A percentile compares a stretch with the other conserved stretches of the same genome.
Evolutionary conservation across 2,797 vertebrate genomes (phyloP).

Genomic region (Periparus ater): DNA sequence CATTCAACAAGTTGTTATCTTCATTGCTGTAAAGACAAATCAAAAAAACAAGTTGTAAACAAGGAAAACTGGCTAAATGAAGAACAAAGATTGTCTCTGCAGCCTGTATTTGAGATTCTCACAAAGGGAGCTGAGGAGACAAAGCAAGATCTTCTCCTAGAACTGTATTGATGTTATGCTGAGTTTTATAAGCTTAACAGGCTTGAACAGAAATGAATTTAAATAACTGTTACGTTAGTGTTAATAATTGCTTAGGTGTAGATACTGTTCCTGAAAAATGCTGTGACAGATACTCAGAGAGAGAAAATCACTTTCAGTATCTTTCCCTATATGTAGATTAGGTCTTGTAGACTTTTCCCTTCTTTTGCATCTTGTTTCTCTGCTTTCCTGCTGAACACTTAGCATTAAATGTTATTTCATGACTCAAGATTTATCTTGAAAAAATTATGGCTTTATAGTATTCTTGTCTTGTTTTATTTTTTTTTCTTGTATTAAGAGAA

Average conservation of each 20-base stretch:
- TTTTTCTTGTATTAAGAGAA: background rate
- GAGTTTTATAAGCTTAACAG: background rate
- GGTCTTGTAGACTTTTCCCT: background rate
- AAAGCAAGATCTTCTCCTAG: background rate
- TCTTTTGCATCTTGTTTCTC: background rate
- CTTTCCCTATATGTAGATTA: background rate
- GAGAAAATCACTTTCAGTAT: background rate
- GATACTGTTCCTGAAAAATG: background rate
- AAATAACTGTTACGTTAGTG: background rate
- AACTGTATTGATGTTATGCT: background rate
- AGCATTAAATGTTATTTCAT: background rate
- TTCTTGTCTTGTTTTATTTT: background rate
- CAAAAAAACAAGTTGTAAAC: background rate
- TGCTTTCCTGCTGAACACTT: background rate
- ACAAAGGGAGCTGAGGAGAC: background rate
- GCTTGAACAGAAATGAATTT: background rate
- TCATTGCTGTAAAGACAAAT: background rate
- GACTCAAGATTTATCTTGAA: background rate
- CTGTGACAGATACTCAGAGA: background rate
- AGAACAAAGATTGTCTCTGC: background rate
- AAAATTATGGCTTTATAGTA: background rate
- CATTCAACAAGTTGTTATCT: conserved; percentile 4
- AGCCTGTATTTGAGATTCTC: background rate
- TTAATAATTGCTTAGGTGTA: background rate
- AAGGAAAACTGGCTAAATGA: background rate